A percentile compares a stretch with the other conserved stretches of the same genome.
These are phyloP conservation scores for Diplazon laetatorius DNA, from an alignment of 2,888 invertebrate genomes.

Conservation along the genomic window DNA sequence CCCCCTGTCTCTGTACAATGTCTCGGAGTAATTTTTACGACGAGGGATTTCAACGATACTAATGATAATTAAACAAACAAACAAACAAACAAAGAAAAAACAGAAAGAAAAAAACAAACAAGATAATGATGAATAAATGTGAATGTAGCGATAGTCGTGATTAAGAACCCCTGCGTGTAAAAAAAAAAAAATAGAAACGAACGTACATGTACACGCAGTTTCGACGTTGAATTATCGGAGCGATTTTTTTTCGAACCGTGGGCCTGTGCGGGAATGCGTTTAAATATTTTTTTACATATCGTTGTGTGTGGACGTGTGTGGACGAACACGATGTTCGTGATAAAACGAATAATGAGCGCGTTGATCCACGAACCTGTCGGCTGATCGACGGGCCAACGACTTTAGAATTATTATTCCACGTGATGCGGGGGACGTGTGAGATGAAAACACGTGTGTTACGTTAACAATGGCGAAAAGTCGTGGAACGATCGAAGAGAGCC, in stretches of 20 bases:
- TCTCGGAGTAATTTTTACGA: slow-evolving; percentile 57
- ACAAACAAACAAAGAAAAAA: too few relatives aligned
- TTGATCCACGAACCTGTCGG: background rate
- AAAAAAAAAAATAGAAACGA: slow-evolving; percentile 1
- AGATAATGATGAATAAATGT: too few relatives aligned
- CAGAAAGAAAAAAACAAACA: too few relatives aligned
- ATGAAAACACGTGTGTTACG: slow-evolving; percentile 35
- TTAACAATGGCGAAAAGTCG: slow-evolving; percentile 22
- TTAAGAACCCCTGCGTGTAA: slow-evolving; percentile 38
- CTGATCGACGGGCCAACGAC: slow-evolving; percentile 9
- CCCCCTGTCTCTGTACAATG: slow-evolving; percentile 46
- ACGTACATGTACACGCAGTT: slow-evolving; percentile 31
- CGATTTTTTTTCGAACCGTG: slow-evolving; percentile 34
- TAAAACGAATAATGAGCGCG: slow-evolving; percentile 1
- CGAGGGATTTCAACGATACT: slow-evolving; percentile 55
- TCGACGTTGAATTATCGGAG: background rate
- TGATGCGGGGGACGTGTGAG: slow-evolving; percentile 47
- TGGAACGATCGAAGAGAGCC: slow-evolving; percentile 4
- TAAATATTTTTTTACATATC: slow-evolving; percentile 62
- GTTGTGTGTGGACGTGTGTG: too few relatives aligned
- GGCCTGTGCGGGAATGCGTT: slow-evolving; percentile 54
- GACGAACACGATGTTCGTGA: slow-evolving; percentile 6
- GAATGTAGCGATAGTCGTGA: slow-evolving; percentile 48
- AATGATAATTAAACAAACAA: slow-evolving; percentile 24
- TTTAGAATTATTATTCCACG: slow-evolving; percentile 58